These are phyloP conservation scores for Calliphora vicina DNA, from an alignment of 1,140 invertebrate species.

Conservation along the genomic window DNA sequence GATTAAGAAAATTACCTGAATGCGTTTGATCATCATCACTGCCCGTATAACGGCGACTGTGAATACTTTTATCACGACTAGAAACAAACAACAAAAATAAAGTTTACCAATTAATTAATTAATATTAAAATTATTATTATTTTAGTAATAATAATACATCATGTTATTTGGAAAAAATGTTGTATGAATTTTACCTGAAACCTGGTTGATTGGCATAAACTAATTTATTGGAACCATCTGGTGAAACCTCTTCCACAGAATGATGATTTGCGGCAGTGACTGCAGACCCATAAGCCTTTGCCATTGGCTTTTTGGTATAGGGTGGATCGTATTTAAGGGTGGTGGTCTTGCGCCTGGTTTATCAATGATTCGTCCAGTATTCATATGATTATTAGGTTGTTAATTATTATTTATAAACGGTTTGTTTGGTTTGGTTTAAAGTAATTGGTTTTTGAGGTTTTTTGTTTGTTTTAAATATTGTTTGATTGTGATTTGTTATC, in stretches of 20 bases:
- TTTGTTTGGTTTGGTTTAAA: background rate
- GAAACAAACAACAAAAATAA: background rate
- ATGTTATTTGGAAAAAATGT: no score
- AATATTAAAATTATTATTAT: background rate
- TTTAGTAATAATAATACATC: no score
- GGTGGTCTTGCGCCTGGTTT: slow-evolving; percentile 82
- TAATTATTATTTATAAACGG: background rate
- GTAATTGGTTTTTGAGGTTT: slow-evolving; percentile 16
- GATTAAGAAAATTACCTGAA: slow-evolving; percentile 67
- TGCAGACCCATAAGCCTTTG: slow-evolving; percentile 76
- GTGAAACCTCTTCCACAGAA: slow-evolving; percentile 76
- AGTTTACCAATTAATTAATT: background rate
- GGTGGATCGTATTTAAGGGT: slow-evolving; percentile 86
- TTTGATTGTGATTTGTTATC: background rate
- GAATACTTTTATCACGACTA: slow-evolving; percentile 70
- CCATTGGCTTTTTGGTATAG: slow-evolving; percentile 82
- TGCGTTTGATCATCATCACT: slow-evolving; percentile 77
- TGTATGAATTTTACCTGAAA: slow-evolving; percentile 74
- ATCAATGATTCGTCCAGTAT: slow-evolving; percentile 18
- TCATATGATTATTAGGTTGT: slow-evolving; percentile 2
- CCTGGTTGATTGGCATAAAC: slow-evolving; percentile 81
- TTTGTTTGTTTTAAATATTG: slow-evolving; percentile 23
- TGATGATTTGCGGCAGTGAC: slow-evolving; percentile 69
- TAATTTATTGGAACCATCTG: slow-evolving; percentile 81
- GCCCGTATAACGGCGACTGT: slow-evolving; percentile 75